Evolutionary conservation across 2,113 vertebrate species (phyloP).

Genomic region (Trichomycterus rosablanca): DNA sequence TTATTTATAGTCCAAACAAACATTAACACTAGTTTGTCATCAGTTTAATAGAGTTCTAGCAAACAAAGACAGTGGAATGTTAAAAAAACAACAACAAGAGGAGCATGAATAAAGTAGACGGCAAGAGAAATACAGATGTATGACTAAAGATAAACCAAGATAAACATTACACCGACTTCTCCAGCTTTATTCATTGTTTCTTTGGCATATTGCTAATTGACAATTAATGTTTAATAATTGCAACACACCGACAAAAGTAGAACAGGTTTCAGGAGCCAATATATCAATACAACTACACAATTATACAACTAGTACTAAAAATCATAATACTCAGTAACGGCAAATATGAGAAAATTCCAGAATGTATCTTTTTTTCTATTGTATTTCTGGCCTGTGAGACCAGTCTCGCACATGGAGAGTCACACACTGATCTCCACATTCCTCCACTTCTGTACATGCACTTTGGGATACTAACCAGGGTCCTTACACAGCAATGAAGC

Average conservation of each 20-base stretch:
- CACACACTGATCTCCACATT: too few species aligned
- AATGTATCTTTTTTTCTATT: slow-evolving; percentile 6
- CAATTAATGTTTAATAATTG: slow-evolving; percentile 6
- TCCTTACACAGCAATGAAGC: too few species aligned
- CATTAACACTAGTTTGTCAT: slow-evolving; percentile 29
- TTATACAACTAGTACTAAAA: slow-evolving; percentile 53
- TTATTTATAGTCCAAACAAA: slow-evolving; percentile 49
- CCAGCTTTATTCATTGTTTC: not conserved
- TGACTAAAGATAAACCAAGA: not conserved
- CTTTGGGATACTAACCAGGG: too few species aligned
- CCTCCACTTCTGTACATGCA: too few species aligned
- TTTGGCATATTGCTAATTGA: slow-evolving; percentile 2
- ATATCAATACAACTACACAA: slow-evolving; percentile 25
- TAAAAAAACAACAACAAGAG: slow-evolving; percentile 34
- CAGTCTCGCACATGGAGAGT: too few species aligned
- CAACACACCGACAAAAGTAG: slow-evolving; percentile 2
- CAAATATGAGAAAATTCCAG: slow-evolving; percentile 16
- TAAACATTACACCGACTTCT: slow-evolving; percentile 1
- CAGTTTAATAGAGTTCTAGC: slow-evolving; percentile 44
- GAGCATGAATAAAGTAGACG: not conserved
- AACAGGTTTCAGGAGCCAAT: slow-evolving; percentile 18
- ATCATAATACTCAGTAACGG: slow-evolving; percentile 54
- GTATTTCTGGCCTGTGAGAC: too few species aligned
- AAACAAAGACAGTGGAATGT: slow-evolving; percentile 52
- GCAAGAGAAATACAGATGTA: too few species aligned